These are phyloP conservation scores for Trisateles emortualis DNA, from an alignment of 2,888 invertebrate genomes.

Conservation along the genomic window DNA sequence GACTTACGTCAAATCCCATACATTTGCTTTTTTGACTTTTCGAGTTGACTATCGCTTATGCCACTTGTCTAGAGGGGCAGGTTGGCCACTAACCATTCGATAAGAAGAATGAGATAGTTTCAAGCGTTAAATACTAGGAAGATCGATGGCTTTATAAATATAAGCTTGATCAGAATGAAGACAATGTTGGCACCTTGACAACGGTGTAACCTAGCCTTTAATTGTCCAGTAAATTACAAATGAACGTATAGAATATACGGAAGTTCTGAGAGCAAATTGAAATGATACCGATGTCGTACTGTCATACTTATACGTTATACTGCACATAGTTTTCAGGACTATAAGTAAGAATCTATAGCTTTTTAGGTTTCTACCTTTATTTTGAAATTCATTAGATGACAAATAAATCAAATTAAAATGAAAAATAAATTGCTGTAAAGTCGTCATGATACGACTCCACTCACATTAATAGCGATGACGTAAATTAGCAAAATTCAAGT, in stretches of 20 bases:
- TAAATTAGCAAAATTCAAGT: too few species aligned
- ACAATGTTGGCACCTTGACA: slow-evolving; percentile 28
- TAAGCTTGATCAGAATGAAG: slow-evolving; percentile 14
- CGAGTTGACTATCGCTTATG: too few species aligned
- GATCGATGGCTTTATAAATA: slow-evolving; percentile 22
- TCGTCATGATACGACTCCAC: too few species aligned
- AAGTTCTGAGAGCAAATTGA: slow-evolving; percentile 43
- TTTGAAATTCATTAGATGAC: too few species aligned
- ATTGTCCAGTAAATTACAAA: slow-evolving; percentile 28
- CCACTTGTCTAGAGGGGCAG: too few species aligned
- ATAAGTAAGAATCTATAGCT: too few species aligned
- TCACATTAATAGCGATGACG: too few species aligned
- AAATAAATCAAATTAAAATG: too few species aligned
- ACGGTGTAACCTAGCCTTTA: slow-evolving; percentile 34
- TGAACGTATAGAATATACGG: slow-evolving; percentile 32
- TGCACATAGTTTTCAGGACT: background rate
- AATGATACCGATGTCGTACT: slow-evolving; percentile 25
- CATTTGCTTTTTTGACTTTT: too few species aligned
- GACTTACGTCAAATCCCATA: too few species aligned
- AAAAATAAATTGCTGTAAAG: too few species aligned
- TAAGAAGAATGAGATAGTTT: background rate
- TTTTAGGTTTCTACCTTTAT: background rate
- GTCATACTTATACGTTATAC: slow-evolving; percentile 26
- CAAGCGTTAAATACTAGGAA: slow-evolving; percentile 9
- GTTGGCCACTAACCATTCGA: too few species aligned